Evolutionary conservation across 2,888 invertebrate genomes (phyloP).

Genomic region (Oxyscelio sp.): DNA sequence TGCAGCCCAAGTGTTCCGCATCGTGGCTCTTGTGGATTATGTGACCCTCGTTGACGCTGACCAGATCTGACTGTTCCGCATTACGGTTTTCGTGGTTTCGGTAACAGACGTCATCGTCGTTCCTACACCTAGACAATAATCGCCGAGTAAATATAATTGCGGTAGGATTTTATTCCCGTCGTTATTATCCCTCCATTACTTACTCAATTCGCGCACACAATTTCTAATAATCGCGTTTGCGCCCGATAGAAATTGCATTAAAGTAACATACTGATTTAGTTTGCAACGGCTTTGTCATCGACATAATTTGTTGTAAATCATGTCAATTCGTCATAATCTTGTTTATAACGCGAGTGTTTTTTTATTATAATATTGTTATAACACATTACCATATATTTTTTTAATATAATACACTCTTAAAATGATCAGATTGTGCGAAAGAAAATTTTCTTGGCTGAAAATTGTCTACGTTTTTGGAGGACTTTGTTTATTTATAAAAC

Average conservation of each 20-base stretch:
- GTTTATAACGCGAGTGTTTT: neutral
- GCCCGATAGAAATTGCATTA: neutral
- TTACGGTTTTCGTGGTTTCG: conserved; percentile 40
- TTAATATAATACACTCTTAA: no score
- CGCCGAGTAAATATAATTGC: conserved; percentile 29
- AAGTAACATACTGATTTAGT: neutral
- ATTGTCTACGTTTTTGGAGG: no score
- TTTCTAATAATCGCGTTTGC: conserved; percentile 1
- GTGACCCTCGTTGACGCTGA: conserved; percentile 52
- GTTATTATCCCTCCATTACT: neutral
- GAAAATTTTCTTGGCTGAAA: no score
- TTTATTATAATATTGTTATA: no score
- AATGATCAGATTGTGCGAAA: no score
- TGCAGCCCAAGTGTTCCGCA: conserved; percentile 61
- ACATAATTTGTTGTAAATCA: neutral
- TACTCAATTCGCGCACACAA: conserved; percentile 9
- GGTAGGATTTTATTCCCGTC: neutral
- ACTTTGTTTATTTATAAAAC: no score
- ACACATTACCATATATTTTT: no score
- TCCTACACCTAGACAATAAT: conserved; percentile 31
- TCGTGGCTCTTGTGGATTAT: conserved; percentile 68
- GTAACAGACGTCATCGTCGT: conserved; percentile 43
- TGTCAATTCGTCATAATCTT: neutral
- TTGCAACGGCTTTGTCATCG: neutral
- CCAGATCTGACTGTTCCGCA: conserved; percentile 49